A percentile compares a stretch with the other conserved stretches of the same genome.
These are phyloP conservation scores for Nesoenas mayeri DNA, from an alignment of 2,113 vertebrate genomes.

Conservation along the genomic window DNA sequence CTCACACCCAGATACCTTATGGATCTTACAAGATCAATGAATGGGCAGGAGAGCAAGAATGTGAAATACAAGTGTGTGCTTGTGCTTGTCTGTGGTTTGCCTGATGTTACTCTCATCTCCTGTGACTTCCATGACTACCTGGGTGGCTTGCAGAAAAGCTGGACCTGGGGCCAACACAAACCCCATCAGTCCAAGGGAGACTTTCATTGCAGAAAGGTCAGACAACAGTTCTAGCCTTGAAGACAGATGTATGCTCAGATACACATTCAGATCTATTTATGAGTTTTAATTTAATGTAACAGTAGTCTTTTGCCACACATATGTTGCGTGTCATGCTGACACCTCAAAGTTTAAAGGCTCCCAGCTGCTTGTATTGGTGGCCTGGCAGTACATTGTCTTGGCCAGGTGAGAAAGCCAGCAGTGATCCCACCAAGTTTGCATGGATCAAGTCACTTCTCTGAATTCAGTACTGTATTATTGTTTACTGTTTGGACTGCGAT, in stretches of 20 bases:
- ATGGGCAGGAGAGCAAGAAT: background rate
- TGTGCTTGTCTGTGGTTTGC: background rate
- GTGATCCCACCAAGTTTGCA: background rate
- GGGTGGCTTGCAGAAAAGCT: conserved; percentile 10
- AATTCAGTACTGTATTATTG: background rate
- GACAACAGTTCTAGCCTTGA: background rate
- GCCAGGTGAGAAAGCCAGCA: background rate
- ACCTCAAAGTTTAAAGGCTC: background rate
- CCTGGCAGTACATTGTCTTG: background rate
- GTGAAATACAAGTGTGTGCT: background rate
- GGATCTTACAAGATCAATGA: conserved; percentile 8
- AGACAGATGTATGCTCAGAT: background rate
- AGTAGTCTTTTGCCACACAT: background rate
- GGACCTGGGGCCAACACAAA: background rate
- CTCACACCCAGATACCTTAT: background rate
- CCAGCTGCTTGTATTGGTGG: background rate
- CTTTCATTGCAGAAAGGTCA: background rate
- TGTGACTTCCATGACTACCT: background rate
- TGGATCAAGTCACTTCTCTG: background rate
- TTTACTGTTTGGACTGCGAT: background rate
- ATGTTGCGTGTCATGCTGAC: background rate
- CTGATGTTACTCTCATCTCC: background rate
- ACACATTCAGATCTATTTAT: background rate
- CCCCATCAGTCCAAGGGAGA: background rate
- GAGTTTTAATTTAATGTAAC: background rate